These are phyloP conservation scores for Sesamia inferens DNA, from an alignment of 2,888 invertebrate species.

Conservation along the genomic window DNA sequence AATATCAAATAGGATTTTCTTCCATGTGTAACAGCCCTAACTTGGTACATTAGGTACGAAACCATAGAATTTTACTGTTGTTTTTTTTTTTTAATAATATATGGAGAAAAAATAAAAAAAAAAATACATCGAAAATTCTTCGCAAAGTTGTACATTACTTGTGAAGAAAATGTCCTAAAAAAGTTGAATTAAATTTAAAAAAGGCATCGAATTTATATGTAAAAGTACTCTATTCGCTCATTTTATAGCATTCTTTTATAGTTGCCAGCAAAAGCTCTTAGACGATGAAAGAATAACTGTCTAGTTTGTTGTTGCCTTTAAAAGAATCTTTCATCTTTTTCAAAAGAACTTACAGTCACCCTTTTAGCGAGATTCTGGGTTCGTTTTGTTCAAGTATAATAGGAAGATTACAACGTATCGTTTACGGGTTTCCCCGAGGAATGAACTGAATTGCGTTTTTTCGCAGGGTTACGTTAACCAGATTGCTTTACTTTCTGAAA, in stretches of 20 bases:
- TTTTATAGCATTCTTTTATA: conserved; percentile 46
- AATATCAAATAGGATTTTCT: background rate
- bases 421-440: conserved; percentile 22
- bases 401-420: conserved; percentile 47
- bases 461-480: conserved; percentile 17
- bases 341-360: conserved; percentile 53
- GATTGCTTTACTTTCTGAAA: conserved; percentile 21
- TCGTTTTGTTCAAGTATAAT: conserved; percentile 54
- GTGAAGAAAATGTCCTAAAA: conserved; percentile 4
- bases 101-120: conserved; percentile 17
- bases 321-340: conserved; percentile 57
- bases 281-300: conserved; percentile 56
- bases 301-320: conserved; percentile 46
- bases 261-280: conserved; percentile 56
- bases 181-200: conserved; percentile 19
- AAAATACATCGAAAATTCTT: conserved; percentile 3
- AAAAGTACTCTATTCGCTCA: conserved; percentile 23
- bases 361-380: conserved; percentile 49
- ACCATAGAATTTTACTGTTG: conserved; percentile 67
- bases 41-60: conserved; percentile 45
- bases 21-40: conserved; percentile 45
- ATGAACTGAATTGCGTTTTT: conserved; percentile 10
- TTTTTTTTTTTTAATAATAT: conserved; percentile 54
- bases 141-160: background rate
- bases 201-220: conserved; percentile 24